Base-by-base conservation (phyloP, 2,113 vertebrate genomes). In the Amphilophus citrinellus region DNA sequence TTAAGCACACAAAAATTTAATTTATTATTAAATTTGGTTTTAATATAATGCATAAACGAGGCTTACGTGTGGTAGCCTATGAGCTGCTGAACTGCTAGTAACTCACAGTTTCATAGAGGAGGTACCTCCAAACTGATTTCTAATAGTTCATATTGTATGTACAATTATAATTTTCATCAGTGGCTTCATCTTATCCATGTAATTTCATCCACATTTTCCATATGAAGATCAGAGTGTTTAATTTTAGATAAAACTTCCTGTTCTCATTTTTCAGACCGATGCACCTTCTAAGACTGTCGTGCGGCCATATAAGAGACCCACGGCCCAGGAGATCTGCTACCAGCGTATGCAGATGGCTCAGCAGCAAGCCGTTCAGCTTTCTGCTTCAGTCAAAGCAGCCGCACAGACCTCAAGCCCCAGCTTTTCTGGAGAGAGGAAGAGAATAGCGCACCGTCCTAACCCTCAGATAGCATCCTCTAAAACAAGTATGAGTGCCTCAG, bases 301-400 rank as follows among this genome's bases (percentile, higher is more conserved):
- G 5, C 96, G 91, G 30, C 96, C 96, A 0, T 95, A 96, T 88
- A 95, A 95, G 71, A 96, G 96, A 10, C 96, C 95, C 3, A 97
- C 97, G 0, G 97, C 98, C 0, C 98, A 99, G 94, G 98, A 99
- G 92, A 96, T 98, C 37, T 99, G 98, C 84, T 99, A 97, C 92
- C 96, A 96, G 88, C 96, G 98, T 22, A 98, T 98, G 94, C 97
- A 97, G 94, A 94, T 97, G 79, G 97, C 98, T 0, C 98, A 98
- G 95, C 95, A 96, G 91, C 97, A 97, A 92, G 96, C 95, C 3
- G 90, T 94, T 27, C 96, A 97, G 82, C 93, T 96, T 44, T 95
- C 94, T 0, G 90, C 92, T 56, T 30, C 96, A 79, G 88, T 96
- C 44, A 95, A 93, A 81, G 77, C 80, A 20, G 59, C 79, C 14